phyloP scores from a whole-genome alignment of 2,113 vertebrate genomes.

The Verasper variegatus region DNA sequence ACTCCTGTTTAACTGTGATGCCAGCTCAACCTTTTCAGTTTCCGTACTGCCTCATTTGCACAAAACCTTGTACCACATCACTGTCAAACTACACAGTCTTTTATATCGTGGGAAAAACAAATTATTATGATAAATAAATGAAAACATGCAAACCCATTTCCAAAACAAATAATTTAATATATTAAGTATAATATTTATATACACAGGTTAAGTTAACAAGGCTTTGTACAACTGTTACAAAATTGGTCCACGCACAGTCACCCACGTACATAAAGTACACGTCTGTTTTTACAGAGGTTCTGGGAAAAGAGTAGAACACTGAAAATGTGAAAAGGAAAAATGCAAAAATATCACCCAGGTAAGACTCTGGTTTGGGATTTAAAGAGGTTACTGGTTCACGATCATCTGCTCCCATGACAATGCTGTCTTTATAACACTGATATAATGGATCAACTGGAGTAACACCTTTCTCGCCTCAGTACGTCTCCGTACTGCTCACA shows the following conservation, averaged over 20 bases:
- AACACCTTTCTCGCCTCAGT: neutral
- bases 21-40: no score
- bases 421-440: constrained; percentile 52
- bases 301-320: neutral
- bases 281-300: constrained; percentile 28
- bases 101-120: no score
- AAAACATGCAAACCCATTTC: constrained; percentile 23
- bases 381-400: constrained; percentile 4
- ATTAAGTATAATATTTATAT: constrained; percentile 77
- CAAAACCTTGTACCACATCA: no score
- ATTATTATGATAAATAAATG: neutral
- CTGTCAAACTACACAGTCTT: no score
- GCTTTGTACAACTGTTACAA: constrained; percentile 83
- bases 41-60: no score
- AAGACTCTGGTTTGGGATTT: constrained; percentile 49
- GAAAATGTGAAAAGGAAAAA: constrained; percentile 13
- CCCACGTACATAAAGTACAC: constrained; percentile 58
- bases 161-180: constrained; percentile 82
- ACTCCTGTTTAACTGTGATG: no score
- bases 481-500: neutral
- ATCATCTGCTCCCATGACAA: constrained; percentile 8
- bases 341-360: constrained; percentile 38
- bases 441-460: neutral
- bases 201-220: constrained; percentile 80
- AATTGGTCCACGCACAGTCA: constrained; percentile 74